Conservation (phyloP, 92 coral and sea anemone genomes). For the Zoanthus solanderi region DNA sequence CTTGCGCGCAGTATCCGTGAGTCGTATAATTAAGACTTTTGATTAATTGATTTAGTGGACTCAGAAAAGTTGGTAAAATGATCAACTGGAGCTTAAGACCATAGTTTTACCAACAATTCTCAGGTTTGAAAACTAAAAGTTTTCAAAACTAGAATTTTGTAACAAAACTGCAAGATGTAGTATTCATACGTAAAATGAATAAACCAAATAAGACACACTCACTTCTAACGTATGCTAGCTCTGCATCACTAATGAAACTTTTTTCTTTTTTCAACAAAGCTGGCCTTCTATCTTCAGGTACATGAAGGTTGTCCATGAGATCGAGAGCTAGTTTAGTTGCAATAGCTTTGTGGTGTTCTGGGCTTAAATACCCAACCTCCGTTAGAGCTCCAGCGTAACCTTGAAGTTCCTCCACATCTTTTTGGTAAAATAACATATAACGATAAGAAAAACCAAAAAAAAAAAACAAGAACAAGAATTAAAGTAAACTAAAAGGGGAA, state of each 20-base stretch:
- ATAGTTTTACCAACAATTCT: too few relatives aligned
- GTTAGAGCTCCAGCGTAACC: slow-evolving; percentile 91
- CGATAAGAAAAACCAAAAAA: neutral
- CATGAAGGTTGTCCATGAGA: slow-evolving; percentile 85
- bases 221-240: slow-evolving; percentile 89
- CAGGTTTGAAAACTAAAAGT: too few relatives aligned
- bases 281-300: slow-evolving; percentile 66
- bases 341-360: slow-evolving; percentile 88
- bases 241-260: slow-evolving; percentile 84
- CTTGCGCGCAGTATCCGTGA: too few relatives aligned
- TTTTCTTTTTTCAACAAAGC: slow-evolving; percentile 82
- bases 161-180: neutral
- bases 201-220: neutral
- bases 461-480: neutral
- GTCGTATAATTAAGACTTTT: too few relatives aligned
- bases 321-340: slow-evolving; percentile 92
- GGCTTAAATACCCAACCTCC: slow-evolving; percentile 87
- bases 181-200: neutral
- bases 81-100: too few relatives aligned
- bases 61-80: too few relatives aligned
- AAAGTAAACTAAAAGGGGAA: too few relatives aligned
- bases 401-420: slow-evolving; percentile 89
- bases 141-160: neutral
- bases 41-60: too few relatives aligned
- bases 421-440: neutral